Evolutionary conservation across 2,113 vertebrate genomes (phyloP), one percentile per base, ranked within the genome.

Genomic region (Anguilla rostrata): DNA sequence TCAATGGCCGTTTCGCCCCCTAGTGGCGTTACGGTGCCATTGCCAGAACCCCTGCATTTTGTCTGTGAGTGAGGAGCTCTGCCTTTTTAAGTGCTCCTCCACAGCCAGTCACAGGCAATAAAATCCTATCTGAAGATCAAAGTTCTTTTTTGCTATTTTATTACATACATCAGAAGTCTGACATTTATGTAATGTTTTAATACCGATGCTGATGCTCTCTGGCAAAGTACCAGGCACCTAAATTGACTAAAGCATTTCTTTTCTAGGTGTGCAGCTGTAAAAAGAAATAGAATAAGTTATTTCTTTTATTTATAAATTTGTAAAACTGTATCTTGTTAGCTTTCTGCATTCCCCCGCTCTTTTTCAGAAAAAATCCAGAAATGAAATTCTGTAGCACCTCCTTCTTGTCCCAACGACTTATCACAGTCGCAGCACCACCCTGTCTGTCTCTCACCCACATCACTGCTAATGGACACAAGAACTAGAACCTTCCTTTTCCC

Each of bases 91-190:
- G 57, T 18, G 3, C 60, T 66, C 18, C 60, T 26, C 18, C 60
- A 22, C 60, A 66, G 26, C 71, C 71, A 75, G 63, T n/a, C 3
- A 9, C 26, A 71, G 63, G 16, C 63, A n/a, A 71, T 66, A 75
- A 75, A 75, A 34, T n/a, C 2, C 11, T n/a, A n/a, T 3, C 63
- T n/a, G 63, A 20, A 71, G 40, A 29, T 82, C 81, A 82, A 43
- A 81, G 39, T 81, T 81, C 22, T 53, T 82, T 82, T 82, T 63
- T 56, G 56, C 39, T 15, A 81, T 66, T 83, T 56, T 86, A 34
- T 20, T 66, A 75, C 22, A 18, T 84, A 6, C 16, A 85, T 22
- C 71, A 81, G 78, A 46, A 53, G 29, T 41, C 79, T 81, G 14
- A 57, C 40, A 3, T 41, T 29, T 56, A n/a, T 81, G 39, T 81